Percentiles rank a stretch among this genome's conserved stretches.
Conservation (phyloP, 2,113 vertebrate species). For the Vulpes ferrilata region DNA sequence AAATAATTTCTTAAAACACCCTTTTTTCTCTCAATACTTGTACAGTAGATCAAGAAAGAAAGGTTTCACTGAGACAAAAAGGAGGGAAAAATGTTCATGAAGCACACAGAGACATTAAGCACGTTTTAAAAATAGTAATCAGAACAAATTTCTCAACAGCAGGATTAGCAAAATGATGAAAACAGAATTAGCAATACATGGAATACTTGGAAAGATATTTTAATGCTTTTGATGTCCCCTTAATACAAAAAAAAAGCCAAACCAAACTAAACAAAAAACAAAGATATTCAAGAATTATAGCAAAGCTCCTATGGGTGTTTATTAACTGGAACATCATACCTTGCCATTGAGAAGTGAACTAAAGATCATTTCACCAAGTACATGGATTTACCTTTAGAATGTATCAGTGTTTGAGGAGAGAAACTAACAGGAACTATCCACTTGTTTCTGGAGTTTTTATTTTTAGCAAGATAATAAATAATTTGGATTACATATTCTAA, state of each 20-base stretch:
- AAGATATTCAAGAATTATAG: slow-evolving; percentile 43
- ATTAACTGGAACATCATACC: not conserved
- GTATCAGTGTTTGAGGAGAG: slow-evolving; percentile 8
- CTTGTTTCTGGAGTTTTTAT: slow-evolving; percentile 3
- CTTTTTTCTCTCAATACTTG: slow-evolving; percentile 83
- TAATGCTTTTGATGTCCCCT: slow-evolving; percentile 54
- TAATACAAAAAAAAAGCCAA: slow-evolving; percentile 6
- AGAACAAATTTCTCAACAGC: slow-evolving; percentile 74
- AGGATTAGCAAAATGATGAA: slow-evolving; percentile 84
- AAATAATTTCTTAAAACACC: slow-evolving; percentile 67
- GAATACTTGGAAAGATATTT: slow-evolving; percentile 70
- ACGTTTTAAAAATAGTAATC: slow-evolving; percentile 79
- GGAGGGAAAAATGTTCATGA: slow-evolving; percentile 70
- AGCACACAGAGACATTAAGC: slow-evolving; percentile 67
- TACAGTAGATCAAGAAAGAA: slow-evolving; percentile 82
- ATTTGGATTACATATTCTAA: slow-evolving; percentile 33
- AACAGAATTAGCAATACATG: slow-evolving; percentile 74
- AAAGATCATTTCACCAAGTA: slow-evolving; percentile 19
- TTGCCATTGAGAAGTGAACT: not conserved
- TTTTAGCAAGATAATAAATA: slow-evolving; percentile 49
- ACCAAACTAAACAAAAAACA: slow-evolving; percentile 18
- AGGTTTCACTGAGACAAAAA: slow-evolving; percentile 75
- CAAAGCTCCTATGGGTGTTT: not conserved
- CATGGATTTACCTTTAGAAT: slow-evolving; percentile 18
- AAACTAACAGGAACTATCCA: not conserved